phyloP scores from a whole-genome alignment of 2,888 invertebrate species.

The Dryomyza anilis region DNA sequence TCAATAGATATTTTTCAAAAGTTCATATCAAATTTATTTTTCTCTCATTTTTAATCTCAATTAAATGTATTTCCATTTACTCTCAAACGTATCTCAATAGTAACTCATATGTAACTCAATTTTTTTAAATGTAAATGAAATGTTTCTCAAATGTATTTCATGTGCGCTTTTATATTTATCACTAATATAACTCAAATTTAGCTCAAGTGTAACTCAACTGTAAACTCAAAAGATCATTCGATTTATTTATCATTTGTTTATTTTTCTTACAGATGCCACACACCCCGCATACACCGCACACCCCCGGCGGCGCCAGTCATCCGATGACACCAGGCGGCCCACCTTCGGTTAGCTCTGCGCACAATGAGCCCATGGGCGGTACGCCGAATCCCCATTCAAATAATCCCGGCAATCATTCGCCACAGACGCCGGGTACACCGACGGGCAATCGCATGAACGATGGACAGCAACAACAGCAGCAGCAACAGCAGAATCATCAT shows the following conservation, averaged over 20 bases:
- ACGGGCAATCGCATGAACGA: constrained; percentile 40
- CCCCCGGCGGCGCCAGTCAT: constrained; percentile 75
- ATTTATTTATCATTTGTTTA: neutral
- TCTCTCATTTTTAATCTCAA: neutral
- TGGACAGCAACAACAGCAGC: constrained; percentile 41
- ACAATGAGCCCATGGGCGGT: constrained; percentile 58
- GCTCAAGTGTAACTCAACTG: too few species aligned
- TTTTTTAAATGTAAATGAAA: neutral
- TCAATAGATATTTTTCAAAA: too few species aligned
- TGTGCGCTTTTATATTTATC: too few species aligned
- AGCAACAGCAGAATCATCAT: constrained; percentile 56
- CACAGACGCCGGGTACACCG: constrained; percentile 60
- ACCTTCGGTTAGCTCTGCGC: constrained; percentile 77
- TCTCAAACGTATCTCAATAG: neutral
- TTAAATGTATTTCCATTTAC: neutral
- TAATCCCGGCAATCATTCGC: constrained; percentile 55
- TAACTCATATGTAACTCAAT: neutral
- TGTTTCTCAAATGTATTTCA: too few species aligned
- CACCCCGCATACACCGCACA: constrained; percentile 80
- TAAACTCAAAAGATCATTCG: too few species aligned
- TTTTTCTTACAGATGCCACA: constrained; percentile 70
- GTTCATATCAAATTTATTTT: too few species aligned
- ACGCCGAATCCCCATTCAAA: constrained; percentile 46
- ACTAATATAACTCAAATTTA: too few species aligned
- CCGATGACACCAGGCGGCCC: constrained; percentile 78